Evolutionary conservation across 1,140 invertebrate genomes (phyloP).

Genomic region (Drosophila bocqueti): DNA sequence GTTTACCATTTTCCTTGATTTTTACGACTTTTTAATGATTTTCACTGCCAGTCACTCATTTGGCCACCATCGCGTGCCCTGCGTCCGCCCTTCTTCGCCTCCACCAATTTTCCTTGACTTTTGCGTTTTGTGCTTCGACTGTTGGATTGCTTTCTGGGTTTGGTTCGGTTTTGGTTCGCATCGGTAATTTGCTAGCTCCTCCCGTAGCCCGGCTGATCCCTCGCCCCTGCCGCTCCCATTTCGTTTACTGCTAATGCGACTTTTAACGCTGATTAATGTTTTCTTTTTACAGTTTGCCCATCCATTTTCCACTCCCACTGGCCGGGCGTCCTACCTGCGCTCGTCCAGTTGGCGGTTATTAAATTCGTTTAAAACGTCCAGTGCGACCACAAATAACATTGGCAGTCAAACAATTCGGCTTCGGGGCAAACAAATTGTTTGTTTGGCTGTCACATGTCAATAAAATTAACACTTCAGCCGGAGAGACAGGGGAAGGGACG

Average conservation of each 20-base stretch:
- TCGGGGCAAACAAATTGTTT: constrained; percentile 66
- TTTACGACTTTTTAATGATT: constrained; percentile 84
- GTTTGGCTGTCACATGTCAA: constrained; percentile 78
- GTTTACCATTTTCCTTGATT: constrained; percentile 78
- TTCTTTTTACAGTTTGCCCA: constrained; percentile 52
- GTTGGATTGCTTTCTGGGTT: constrained; percentile 44
- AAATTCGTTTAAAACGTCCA: constrained; percentile 72
- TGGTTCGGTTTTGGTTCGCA: constrained; percentile 30
- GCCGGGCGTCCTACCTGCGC: constrained; percentile 42
- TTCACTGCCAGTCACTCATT: constrained; percentile 83
- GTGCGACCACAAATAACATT: constrained; percentile 62
- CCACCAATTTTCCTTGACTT: constrained; percentile 72
- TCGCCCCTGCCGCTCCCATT: constrained; percentile 46
- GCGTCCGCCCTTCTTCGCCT: constrained; percentile 32
- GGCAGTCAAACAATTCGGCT: constrained; percentile 56
- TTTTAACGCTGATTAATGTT: constrained; percentile 84
- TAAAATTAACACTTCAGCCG: constrained; percentile 80
- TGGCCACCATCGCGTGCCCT: constrained; percentile 71
- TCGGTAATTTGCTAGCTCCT: constrained; percentile 58
- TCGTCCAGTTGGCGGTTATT: constrained; percentile 30
- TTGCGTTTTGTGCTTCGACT: constrained; percentile 59
- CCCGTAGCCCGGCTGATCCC: background rate
- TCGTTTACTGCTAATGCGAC: constrained; percentile 80
- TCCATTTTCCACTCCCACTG: constrained; percentile 24
- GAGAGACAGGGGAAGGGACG: constrained; percentile 6